phyloP scores from a whole-genome alignment of 2,113 vertebrate species.

The Albula goreensis region DNA sequence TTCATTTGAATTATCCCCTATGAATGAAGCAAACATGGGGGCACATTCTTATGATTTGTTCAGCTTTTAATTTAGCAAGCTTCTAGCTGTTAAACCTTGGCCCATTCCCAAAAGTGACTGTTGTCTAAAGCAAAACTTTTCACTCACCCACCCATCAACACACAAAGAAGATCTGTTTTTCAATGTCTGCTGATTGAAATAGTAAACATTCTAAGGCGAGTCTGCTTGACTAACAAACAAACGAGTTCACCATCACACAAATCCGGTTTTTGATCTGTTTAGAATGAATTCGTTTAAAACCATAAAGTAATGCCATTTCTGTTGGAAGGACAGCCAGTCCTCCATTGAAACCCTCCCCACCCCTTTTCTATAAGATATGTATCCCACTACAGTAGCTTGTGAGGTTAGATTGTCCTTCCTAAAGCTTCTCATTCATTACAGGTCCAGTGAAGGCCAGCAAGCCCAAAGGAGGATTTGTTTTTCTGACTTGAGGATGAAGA shows the following conservation, averaged over 20 bases:
- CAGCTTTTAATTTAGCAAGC: neutral
- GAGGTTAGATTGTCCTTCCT: conserved; percentile 5
- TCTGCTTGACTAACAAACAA: neutral
- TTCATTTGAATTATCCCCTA: neutral
- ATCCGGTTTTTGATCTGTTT: neutral
- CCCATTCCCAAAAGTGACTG: no score
- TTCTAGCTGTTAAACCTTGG: neutral
- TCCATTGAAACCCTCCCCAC: neutral
- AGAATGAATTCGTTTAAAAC: neutral
- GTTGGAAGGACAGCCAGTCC: neutral
- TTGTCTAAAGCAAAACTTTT: no score
- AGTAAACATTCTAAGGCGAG: neutral
- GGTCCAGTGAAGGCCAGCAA: neutral
- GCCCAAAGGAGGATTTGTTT: neutral
- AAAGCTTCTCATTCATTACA: neutral
- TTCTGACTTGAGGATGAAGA: neutral
- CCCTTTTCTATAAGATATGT: neutral
- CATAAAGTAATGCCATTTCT: neutral
- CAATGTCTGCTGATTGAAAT: neutral
- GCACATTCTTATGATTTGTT: neutral
- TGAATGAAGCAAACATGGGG: neutral
- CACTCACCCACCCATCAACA: neutral
- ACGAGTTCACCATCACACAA: neutral
- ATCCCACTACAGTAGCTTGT: neutral
- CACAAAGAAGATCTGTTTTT: neutral